These are phyloP conservation scores for Mustela nigripes DNA, from an alignment of 2,113 vertebrate species.

Conservation along the genomic window DNA sequence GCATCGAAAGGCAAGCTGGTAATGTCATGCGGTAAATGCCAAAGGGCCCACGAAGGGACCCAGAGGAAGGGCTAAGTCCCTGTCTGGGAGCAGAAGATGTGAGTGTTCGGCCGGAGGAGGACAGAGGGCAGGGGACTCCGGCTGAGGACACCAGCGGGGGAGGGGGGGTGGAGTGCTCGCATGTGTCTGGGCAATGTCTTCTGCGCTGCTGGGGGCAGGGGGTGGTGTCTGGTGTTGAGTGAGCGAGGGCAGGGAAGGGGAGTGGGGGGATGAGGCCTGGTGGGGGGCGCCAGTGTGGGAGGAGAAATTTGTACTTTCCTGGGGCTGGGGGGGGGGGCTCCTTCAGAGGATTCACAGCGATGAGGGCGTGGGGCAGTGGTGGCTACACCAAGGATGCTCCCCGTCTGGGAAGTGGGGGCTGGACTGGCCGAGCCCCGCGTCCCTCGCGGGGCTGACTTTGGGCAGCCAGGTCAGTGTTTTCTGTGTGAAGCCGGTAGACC, in stretches of 20 bases:
- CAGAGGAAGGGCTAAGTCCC: neutral
- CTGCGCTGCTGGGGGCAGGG: rapidly evolving
- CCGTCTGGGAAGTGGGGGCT: rapidly evolving
- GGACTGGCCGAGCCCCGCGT: rapidly evolving
- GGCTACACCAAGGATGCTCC: rapidly evolving
- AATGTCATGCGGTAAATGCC: rapidly evolving
- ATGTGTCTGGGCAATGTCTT: neutral
- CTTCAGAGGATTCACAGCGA: neutral
- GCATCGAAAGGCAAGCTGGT: neutral
- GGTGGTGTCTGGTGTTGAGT: neutral
- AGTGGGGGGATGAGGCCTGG: neutral
- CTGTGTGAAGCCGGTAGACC: rapidly evolving
- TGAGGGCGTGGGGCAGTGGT: rapidly evolving
- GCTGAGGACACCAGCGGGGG: neutral
- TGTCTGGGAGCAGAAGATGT: neutral
- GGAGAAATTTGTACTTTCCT: neutral
- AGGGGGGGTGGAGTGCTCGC: no score
- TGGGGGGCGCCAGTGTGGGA: rapidly evolving
- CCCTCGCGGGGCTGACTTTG: neutral
- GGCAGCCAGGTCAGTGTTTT: neutral
- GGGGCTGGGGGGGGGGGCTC: neutral
- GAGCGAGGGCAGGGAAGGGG: neutral
- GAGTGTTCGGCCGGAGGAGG: neutral
- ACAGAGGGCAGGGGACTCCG: neutral
- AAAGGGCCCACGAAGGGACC: neutral